phyloP scores from a whole-genome alignment of 2,888 invertebrate species.

The Drosophila quasianomalipes region DNA sequence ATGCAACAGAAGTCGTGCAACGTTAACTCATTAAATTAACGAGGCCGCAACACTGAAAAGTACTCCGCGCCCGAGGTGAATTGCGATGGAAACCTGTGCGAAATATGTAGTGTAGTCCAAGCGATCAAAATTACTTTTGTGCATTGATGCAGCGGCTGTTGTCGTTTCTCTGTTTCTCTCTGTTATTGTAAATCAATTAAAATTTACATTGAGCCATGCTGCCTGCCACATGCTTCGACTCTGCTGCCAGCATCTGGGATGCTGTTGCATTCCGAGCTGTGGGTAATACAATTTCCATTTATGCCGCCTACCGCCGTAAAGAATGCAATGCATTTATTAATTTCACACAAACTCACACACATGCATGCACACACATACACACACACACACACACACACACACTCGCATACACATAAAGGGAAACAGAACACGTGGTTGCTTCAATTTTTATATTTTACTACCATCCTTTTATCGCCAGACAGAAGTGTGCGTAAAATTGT shows the following conservation, averaged over 20 bases:
- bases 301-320: constrained; percentile 49
- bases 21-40: constrained; percentile 62
- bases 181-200: constrained; percentile 75
- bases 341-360: constrained; percentile 37
- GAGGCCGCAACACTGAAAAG: constrained; percentile 47
- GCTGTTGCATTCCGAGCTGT: constrained; percentile 18
- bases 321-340: constrained; percentile 66
- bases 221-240: constrained; percentile 10
- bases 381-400: neutral
- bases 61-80: constrained; percentile 34
- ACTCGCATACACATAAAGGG: neutral
- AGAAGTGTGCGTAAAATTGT: constrained; percentile 54
- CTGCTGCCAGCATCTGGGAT: constrained; percentile 7
- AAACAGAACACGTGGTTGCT: constrained; percentile 5
- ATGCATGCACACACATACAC: neutral
- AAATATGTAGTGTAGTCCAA: constrained; percentile 5
- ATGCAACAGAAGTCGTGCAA: constrained; percentile 57
- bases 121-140: constrained; percentile 48
- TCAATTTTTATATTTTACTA: constrained; percentile 30
- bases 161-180: constrained; percentile 18
- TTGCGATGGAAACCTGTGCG: constrained; percentile 12
- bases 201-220: constrained; percentile 58
- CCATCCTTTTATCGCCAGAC: constrained; percentile 38
- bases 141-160: constrained; percentile 15
- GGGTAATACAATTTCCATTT: constrained; percentile 64